Percentiles rank a stretch among this genome's conserved stretches.
These are phyloP conservation scores for Eupithecia vulgata DNA, from an alignment of 2,888 invertebrate species.

Conservation along the genomic window DNA sequence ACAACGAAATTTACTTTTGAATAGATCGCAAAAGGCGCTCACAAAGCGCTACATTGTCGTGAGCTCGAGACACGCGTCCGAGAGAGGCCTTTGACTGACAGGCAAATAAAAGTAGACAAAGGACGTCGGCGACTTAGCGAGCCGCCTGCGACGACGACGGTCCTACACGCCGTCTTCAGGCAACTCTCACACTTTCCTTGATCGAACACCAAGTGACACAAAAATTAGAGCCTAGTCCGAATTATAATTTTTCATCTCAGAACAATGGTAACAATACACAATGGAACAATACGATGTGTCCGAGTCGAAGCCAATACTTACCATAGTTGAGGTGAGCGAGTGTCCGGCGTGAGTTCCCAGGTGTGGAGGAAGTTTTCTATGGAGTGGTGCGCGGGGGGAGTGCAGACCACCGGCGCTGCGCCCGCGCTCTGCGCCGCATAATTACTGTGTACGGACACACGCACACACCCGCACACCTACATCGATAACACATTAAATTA, in stretches of 20 bases:
- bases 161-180: constrained; percentile 32
- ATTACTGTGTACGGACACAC: constrained; percentile 78
- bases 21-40: constrained; percentile 68
- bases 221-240: constrained; percentile 48
- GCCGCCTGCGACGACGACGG: constrained; percentile 23
- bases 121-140: constrained; percentile 45
- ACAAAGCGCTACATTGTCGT: constrained; percentile 76
- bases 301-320: constrained; percentile 52
- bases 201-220: constrained; percentile 41
- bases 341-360: constrained; percentile 74
- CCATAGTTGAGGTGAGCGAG: constrained; percentile 56
- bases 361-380: constrained; percentile 67
- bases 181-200: constrained; percentile 70
- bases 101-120: constrained; percentile 78
- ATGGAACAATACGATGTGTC: constrained; percentile 57
- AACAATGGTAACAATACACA: constrained; percentile 52
- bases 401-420: constrained; percentile 80
- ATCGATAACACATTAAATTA: constrained; percentile 79
- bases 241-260: constrained; percentile 48
- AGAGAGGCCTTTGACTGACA: constrained; percentile 74
- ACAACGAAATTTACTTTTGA: constrained; percentile 76
- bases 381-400: constrained; percentile 55
- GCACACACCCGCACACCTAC: constrained; percentile 61
- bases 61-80: constrained; percentile 66
- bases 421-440: constrained; percentile 79